Evolutionary conservation across 2,888 invertebrate genomes (phyloP).

Genomic region (Baccha elongata): DNA sequence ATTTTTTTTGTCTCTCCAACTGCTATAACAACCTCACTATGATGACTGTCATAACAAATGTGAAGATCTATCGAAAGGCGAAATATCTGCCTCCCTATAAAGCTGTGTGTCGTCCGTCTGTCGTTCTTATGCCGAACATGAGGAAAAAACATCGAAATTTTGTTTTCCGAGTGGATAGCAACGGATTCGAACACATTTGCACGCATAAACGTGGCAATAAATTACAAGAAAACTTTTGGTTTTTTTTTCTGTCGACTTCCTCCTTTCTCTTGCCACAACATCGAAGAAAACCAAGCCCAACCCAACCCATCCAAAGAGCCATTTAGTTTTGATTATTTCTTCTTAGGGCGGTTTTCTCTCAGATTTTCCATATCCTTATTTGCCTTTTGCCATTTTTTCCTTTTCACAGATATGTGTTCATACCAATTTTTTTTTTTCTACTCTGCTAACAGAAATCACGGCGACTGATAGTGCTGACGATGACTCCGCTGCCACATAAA

Average conservation of each 20-base stretch:
- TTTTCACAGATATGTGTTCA: conserved; percentile 2
- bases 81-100: conserved; percentile 34
- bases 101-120: neutral
- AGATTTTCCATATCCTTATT: conserved; percentile 33
- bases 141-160: conserved; percentile 26
- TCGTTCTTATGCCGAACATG: neutral
- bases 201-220: conserved; percentile 73
- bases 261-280: conserved; percentile 4
- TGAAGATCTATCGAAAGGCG: conserved; percentile 75
- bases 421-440: neutral
- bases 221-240: conserved; percentile 66
- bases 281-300: neutral
- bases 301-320: conserved; percentile 42
- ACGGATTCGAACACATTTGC: conserved; percentile 68
- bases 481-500: conserved; percentile 38
- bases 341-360: conserved; percentile 45
- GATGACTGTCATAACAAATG: conserved; percentile 80
- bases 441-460: conserved; percentile 63
- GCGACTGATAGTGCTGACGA: conserved; percentile 70
- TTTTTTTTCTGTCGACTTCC: neutral
- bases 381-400: conserved; percentile 29
- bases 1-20: conserved; percentile 69
- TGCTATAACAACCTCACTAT: conserved; percentile 75
- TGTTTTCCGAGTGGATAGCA: conserved; percentile 56
- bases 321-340: conserved; percentile 69